Evolutionary conservation across 2,888 invertebrate genomes (phyloP).

Genomic region (Eupithecia pulchellata): DNA sequence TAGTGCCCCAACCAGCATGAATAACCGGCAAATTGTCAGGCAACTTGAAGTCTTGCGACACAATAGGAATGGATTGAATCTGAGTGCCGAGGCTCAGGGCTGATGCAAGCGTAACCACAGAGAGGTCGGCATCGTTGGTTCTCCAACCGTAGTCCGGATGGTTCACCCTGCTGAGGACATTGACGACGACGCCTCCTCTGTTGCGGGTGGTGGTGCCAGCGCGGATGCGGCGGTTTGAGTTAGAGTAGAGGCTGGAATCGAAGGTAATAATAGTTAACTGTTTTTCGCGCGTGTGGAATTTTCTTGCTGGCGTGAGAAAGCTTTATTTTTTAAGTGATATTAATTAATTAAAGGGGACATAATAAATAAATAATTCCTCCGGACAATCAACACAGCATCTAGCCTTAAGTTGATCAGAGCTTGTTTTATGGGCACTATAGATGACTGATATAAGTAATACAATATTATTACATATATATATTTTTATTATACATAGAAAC

Average conservation of each 20-base stretch:
- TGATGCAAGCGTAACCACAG: slow-evolving; percentile 51
- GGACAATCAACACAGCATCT: too few relatives aligned
- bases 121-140: slow-evolving; percentile 56
- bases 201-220: slow-evolving; percentile 62
- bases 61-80: slow-evolving; percentile 32
- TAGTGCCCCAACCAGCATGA: slow-evolving; percentile 50
- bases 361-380: too few relatives aligned
- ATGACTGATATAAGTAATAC: too few relatives aligned
- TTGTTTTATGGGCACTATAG: too few relatives aligned
- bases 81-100: slow-evolving; percentile 19
- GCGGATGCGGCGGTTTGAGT: slow-evolving; percentile 56
- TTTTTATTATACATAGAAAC: too few relatives aligned
- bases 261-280: neutral
- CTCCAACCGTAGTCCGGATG: slow-evolving; percentile 48
- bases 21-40: slow-evolving; percentile 38
- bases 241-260: neutral
- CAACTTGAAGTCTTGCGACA: slow-evolving; percentile 32
- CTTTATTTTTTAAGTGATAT: too few relatives aligned
- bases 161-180: slow-evolving; percentile 42
- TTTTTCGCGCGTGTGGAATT: too few relatives aligned
- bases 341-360: too few relatives aligned
- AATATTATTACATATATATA: too few relatives aligned
- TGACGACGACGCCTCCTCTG: slow-evolving; percentile 54
- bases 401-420: too few relatives aligned
- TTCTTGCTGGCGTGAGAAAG: too few relatives aligned